Base-by-base conservation (phyloP, 2,113 vertebrate genomes). In the Anas platyrhynchos region DNA sequence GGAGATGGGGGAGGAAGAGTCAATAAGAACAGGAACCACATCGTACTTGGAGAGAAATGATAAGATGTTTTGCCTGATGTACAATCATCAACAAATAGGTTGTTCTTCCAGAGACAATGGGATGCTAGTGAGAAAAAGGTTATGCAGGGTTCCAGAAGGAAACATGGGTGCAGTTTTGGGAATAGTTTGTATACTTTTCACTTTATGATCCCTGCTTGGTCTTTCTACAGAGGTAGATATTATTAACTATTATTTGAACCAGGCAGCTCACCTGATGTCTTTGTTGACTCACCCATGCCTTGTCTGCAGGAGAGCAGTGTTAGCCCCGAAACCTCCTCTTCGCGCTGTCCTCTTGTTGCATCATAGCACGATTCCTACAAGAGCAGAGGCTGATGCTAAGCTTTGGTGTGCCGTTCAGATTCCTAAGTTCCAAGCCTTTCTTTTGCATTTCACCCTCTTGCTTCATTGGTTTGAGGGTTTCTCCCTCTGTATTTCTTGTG, bases 301-400 rank as follows among this genome's bases (percentile, higher is more conserved):
- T 36, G 23, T 44, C 77, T 73, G 31, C 29, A 52, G 75, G 76
- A 29, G 17, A 26, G 63, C 0, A 22, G 21, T 2, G 18, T 75
- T 66, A 48, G 56, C 25, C 15, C 48, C 63, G 69, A 21, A 23
- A 11, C 5, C 22, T 44, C 8, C 31, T 46, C 22, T 44, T n/a
- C 41, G 14, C 0, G 0, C 55, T 55, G 6, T 20, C 55, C 68
- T 83, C 34, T 61, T 67, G 38, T 32, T 15, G 0, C 18, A 17
- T 5, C 46, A 1, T 67, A n/a, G 16, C 12, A 41, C 29, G 50
- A 12, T 69, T 83, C 50, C 56, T 66, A 15, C 36, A 44, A 3
- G n/a, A 46, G 10, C 46, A 41, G 50, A 59, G 31, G 31, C 31
- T 17, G 3, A 1, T n/a, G 31, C 48, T 84, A 69, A 50, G 8